phyloP scores from a whole-genome alignment of 2,888 invertebrate genomes.

The Phalera bucephala region DNA sequence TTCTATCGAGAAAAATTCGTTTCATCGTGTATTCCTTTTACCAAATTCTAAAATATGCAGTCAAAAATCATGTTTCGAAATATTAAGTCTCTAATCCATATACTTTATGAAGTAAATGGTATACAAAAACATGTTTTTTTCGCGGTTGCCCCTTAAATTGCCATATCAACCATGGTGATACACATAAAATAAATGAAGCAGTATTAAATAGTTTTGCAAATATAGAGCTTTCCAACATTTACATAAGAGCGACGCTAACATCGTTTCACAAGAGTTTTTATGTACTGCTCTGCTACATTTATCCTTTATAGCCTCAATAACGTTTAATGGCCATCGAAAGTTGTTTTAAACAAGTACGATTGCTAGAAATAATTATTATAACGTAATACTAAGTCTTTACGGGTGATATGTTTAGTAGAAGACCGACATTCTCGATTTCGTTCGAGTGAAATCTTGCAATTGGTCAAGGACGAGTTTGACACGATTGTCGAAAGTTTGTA shows the following conservation, averaged over 20 bases:
- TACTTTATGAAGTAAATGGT: too few relatives aligned
- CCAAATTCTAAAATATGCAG: too few relatives aligned
- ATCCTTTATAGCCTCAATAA: constrained; percentile 11
- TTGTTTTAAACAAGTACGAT: constrained; percentile 18
- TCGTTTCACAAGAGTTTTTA: constrained; percentile 1
- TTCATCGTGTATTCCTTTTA: too few relatives aligned
- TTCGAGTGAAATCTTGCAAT: constrained; percentile 14
- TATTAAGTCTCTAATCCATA: too few relatives aligned
- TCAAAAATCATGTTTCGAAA: too few relatives aligned
- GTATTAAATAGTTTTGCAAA: too few relatives aligned
- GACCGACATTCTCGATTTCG: too few relatives aligned
- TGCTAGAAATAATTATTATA: constrained; percentile 4
- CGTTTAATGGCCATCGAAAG: constrained; percentile 19
- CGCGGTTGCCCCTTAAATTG: too few relatives aligned
- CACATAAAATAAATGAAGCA: too few relatives aligned
- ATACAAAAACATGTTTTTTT: too few relatives aligned
- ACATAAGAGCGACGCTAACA: constrained; percentile 25
- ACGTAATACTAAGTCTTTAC: constrained; percentile 15
- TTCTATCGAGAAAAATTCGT: too few relatives aligned
- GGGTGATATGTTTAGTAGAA: constrained; percentile 19
- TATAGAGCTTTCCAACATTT: constrained; percentile 36
- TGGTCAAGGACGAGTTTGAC: constrained; percentile 23
- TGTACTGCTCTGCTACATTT: background rate
- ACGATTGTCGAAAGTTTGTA: constrained; percentile 7
- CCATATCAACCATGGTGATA: too few relatives aligned